Evolutionary conservation across 53 echinoderm and acorn worm genomes (phyloP), one percentile per base, ranked within the genome.

Genomic region (Astropecten irregularis): DNA sequence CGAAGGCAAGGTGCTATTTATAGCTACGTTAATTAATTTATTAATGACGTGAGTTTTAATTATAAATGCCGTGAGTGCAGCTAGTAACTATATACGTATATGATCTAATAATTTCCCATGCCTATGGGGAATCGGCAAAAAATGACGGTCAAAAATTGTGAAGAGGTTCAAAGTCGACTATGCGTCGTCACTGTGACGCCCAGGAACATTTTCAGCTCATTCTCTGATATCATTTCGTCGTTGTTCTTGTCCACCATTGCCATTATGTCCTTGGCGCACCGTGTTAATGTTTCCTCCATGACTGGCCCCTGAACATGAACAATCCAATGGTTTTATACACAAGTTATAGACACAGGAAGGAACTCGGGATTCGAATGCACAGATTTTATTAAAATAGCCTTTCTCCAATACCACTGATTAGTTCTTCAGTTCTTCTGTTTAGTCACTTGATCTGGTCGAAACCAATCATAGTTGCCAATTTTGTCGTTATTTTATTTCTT

Each of bases 151-250:
- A 71, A 71, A 71, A 76, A 57, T 62, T 62, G 76, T 49, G 30
- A 70, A 73, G 53, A 53, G 23, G 30, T n/a, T 30, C 13, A 77
- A 77, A 59, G 48, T 77, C n/a, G n/a, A n/a, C n/a, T n/a, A n/a
- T n/a, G n/a, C n/a, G n/a, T n/a, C n/a, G n/a, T n/a, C n/a, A n/a
- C n/a, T n/a, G 77, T 61, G 40, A 85, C 64, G 13, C 65, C 63
- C 15, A 89, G 55, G 77, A 93, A 86, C 87, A 89, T 83, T 46
- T 86, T 87, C 26, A 93, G 89, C 71, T 93, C 93, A 46, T 76
- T 76, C 73, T 93, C 86, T 58, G 89, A 89, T 49, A 93, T 93
- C 48, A 35, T 53, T 0, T 87, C 76, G 71, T 93, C 89, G 19
- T 84, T 70, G 81, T 93, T 85, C 49, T 69, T 73, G 65, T 93